Evolutionary conservation across 2,113 vertebrate species (phyloP).

Genomic region (Gracilinanus agilis): DNA sequence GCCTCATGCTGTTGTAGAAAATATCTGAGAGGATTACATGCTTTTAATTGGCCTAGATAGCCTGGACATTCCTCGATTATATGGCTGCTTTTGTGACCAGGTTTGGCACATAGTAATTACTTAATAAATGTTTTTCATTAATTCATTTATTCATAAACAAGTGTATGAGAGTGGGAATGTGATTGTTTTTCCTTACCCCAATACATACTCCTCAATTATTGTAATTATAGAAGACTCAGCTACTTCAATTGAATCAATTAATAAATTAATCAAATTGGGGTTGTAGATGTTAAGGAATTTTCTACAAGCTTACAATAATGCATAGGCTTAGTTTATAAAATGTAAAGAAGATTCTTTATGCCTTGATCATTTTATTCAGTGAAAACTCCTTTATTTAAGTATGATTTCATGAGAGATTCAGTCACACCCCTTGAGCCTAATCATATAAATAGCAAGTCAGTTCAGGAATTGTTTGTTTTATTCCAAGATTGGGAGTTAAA

Average conservation of each 20-base stretch:
- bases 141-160: not conserved
- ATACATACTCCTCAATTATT: not conserved
- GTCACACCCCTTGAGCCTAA: not conserved
- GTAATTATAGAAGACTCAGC: not conserved
- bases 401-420: not conserved
- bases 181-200: not conserved
- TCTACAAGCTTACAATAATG: not conserved
- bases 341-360: not conserved
- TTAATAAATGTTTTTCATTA: not conserved
- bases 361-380: not conserved
- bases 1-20: not conserved
- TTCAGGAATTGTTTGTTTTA: not conserved
- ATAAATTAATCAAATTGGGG: not conserved
- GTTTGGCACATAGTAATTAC: no score
- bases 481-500: not conserved
- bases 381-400: not conserved
- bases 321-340: not conserved
- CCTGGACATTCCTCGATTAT: no score
- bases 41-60: not conserved
- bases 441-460: not conserved
- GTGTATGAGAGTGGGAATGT: not conserved
- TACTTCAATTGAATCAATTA: not conserved
- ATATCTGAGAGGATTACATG: not conserved
- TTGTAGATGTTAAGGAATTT: not conserved
- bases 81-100: no score